These are phyloP conservation scores for Umimayanthus chanpuru DNA, from an alignment of 92 coral and sea anemone genomes.

Conservation along the genomic window DNA sequence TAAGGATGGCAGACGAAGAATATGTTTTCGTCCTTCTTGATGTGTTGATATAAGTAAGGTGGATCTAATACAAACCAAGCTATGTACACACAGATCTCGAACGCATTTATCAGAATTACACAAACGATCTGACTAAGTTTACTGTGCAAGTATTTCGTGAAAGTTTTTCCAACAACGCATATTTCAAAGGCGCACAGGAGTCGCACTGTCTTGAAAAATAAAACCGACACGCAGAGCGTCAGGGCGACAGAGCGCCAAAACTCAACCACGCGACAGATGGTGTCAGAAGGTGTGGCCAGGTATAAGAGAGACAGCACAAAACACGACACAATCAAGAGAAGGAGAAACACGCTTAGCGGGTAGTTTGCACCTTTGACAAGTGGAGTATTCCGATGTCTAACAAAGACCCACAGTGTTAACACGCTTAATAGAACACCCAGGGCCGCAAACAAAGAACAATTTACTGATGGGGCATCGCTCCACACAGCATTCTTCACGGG, in stretches of 20 bases:
- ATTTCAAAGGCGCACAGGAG: constrained; percentile 62
- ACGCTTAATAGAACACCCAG: constrained; percentile 22
- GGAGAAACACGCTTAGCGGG: constrained; percentile 56
- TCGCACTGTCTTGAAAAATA: too few species aligned
- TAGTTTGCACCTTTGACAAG: constrained; percentile 61
- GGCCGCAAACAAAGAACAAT: constrained; percentile 5
- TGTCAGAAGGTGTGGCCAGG: constrained; percentile 43
- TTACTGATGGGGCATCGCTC: constrained; percentile 62
- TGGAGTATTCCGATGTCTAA: neutral
- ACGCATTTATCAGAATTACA: constrained; percentile 52
- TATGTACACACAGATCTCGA: constrained; percentile 13
- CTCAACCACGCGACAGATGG: constrained; percentile 44
- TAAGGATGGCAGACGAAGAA: constrained; percentile 52
- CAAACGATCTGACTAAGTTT: constrained; percentile 52
- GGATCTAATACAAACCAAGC: constrained; percentile 62
- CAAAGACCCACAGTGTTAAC: constrained; percentile 46
- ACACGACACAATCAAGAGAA: neutral
- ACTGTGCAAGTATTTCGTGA: neutral
- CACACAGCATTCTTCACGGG: constrained; percentile 65
- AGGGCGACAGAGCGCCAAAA: constrained; percentile 67
- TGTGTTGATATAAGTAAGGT: too few species aligned
- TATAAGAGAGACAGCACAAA: constrained; percentile 52
- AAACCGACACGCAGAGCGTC: constrained; percentile 61
- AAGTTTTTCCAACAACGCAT: constrained; percentile 53
- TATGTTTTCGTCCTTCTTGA: too few species aligned